These are phyloP conservation scores for Sarcophaga subvicina DNA, from an alignment of 2,888 invertebrate species.

Conservation along the genomic window DNA sequence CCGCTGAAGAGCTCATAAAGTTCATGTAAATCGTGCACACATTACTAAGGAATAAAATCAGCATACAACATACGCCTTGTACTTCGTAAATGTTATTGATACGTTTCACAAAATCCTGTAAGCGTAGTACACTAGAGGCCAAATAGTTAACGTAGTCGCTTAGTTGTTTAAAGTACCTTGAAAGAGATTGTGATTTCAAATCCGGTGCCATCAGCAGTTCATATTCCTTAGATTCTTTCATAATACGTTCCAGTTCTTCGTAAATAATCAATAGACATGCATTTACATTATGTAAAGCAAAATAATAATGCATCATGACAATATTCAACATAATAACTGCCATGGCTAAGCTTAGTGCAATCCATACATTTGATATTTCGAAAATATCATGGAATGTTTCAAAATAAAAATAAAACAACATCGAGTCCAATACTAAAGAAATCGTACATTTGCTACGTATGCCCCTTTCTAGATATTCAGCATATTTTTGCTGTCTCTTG, in stretches of 20 bases:
- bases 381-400: neutral
- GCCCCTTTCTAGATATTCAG: neutral
- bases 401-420: neutral
- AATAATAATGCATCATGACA: constrained; percentile 17
- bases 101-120: neutral
- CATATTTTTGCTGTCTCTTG: neutral
- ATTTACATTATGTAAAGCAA: constrained; percentile 15
- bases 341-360: neutral
- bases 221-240: neutral
- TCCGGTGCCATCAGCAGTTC: neutral
- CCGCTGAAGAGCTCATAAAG: constrained; percentile 2
- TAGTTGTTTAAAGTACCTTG: neutral
- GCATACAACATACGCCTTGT: constrained; percentile 28
- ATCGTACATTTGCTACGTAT: neutral
- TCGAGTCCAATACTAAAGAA: neutral
- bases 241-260: constrained; percentile 7
- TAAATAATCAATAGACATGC: neutral
- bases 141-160: neutral
- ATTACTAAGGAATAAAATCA: constrained; percentile 35
- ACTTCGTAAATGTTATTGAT: constrained; percentile 33
- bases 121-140: neutral
- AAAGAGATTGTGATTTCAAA: too few species aligned
- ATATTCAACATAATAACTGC: neutral
- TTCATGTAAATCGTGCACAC: constrained; percentile 22
- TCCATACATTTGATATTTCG: neutral